Percentiles rank a stretch among this genome's conserved stretches.
These are phyloP conservation scores for Acyrthosiphon pisum DNA, from an alignment of 1,140 invertebrate species.

Conservation along the genomic window DNA sequence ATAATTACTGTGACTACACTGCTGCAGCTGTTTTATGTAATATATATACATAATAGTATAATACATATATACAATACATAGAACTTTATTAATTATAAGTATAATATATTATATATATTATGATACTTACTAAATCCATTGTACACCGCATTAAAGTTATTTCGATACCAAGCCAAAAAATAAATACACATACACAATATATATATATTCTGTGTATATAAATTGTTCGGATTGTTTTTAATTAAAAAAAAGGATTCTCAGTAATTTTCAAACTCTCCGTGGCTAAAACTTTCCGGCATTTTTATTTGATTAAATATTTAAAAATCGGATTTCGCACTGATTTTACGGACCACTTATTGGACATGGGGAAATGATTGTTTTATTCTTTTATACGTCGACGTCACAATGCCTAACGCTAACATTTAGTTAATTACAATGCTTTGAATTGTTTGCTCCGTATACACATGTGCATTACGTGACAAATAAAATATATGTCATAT, in stretches of 20 bases:
- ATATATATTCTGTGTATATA: background rate
- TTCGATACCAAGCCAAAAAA: background rate
- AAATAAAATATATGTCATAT: background rate
- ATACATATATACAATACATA: background rate
- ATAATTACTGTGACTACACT: background rate
- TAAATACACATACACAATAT: background rate
- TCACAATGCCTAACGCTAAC: constrained; percentile 6
- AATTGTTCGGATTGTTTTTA: constrained; percentile 9
- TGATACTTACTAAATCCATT: background rate
- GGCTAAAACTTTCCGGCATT: background rate
- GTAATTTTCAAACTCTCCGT: background rate
- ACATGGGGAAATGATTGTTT: background rate
- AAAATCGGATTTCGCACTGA: background rate
- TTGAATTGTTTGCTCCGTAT: background rate
- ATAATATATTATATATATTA: background rate
- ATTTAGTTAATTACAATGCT: constrained; percentile 10
- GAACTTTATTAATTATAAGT: constrained; percentile 2
- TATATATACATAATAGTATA: too few relatives aligned
- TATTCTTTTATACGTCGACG: background rate
- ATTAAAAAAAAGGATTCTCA: constrained; percentile 17
- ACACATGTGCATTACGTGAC: background rate
- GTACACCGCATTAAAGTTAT: background rate
- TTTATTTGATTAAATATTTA: constrained; percentile 16
- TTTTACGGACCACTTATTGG: background rate
- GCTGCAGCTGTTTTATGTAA: background rate